Evolutionary conservation across 2,888 invertebrate species (phyloP).

Genomic region (Orchestes rusci): DNA sequence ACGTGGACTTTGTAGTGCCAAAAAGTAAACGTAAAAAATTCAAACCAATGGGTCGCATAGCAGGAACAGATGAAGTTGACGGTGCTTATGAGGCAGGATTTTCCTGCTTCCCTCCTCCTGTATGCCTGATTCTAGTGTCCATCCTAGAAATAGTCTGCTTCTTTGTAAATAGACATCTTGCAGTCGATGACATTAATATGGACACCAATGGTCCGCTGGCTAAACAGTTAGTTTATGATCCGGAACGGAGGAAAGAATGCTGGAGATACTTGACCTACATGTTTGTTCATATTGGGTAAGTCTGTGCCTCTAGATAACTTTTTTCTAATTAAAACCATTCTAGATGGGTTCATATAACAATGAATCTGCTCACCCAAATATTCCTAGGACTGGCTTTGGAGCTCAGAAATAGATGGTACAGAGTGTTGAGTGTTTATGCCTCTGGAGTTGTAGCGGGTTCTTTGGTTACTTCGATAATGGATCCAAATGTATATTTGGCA

Average conservation of each 20-base stretch:
- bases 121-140: slow-evolving; percentile 81
- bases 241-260: slow-evolving; percentile 72
- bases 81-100: slow-evolving; percentile 80
- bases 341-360: slow-evolving; percentile 79
- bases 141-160: slow-evolving; percentile 74
- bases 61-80: slow-evolving; percentile 72
- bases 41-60: slow-evolving; percentile 36
- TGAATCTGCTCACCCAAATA: slow-evolving; percentile 87
- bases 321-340: too few species aligned
- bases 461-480: slow-evolving; percentile 71
- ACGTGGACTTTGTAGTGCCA: slow-evolving; percentile 27
- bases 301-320: too few species aligned
- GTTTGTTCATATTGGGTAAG: slow-evolving; percentile 91
- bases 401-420: slow-evolving; percentile 94
- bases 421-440: slow-evolving; percentile 75
- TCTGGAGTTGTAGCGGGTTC: slow-evolving; percentile 83
- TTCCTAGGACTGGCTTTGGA: slow-evolving; percentile 91
- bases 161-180: slow-evolving; percentile 34
- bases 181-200: slow-evolving; percentile 3
- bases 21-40: slow-evolving; percentile 10
- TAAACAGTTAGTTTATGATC: slow-evolving; percentile 80
- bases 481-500: slow-evolving; percentile 73
- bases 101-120: slow-evolving; percentile 81
- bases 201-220: slow-evolving; percentile 21
- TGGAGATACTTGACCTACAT: slow-evolving; percentile 95